These are phyloP conservation scores for Sinocyclocheilus anshuiensis DNA, from an alignment of 2,113 vertebrate species.

Conservation along the genomic window DNA sequence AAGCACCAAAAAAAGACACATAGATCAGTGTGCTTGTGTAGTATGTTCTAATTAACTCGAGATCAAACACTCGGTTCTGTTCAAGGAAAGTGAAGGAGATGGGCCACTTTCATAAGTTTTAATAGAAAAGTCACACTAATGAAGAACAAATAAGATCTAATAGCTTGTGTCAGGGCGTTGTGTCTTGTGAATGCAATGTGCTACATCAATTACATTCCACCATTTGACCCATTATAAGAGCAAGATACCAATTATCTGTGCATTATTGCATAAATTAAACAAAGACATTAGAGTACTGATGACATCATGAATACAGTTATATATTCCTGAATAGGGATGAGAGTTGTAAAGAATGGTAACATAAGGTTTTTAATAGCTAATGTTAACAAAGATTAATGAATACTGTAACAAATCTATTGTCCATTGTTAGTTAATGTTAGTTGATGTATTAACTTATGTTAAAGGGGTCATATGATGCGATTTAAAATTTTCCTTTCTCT, in stretches of 20 bases:
- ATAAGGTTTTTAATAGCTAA: background rate
- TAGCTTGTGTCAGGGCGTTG: background rate
- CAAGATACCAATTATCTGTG: background rate
- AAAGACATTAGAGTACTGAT: background rate
- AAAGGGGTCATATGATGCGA: too few relatives aligned
- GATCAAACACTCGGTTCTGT: background rate
- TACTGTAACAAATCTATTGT: too few relatives aligned
- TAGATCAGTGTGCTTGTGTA: background rate
- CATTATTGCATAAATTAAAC: background rate
- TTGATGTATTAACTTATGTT: too few relatives aligned
- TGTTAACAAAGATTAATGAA: too few relatives aligned
- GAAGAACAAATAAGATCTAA: background rate
- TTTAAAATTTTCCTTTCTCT: too few relatives aligned
- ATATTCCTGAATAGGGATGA: background rate
- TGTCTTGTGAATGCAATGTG: background rate
- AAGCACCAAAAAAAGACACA: slow-evolving; percentile 22
- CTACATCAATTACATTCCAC: background rate
- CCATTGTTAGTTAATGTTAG: too few relatives aligned
- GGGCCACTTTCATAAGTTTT: background rate
- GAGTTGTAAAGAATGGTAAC: background rate
- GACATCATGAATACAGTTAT: background rate
- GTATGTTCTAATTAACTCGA: background rate
- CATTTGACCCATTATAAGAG: background rate
- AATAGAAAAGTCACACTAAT: background rate
- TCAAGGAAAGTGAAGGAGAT: background rate